A percentile compares a stretch with the other conserved stretches of the same genome.
Evolutionary conservation across 2,888 invertebrate genomes (phyloP).

Genomic region (Sipha maydis): DNA sequence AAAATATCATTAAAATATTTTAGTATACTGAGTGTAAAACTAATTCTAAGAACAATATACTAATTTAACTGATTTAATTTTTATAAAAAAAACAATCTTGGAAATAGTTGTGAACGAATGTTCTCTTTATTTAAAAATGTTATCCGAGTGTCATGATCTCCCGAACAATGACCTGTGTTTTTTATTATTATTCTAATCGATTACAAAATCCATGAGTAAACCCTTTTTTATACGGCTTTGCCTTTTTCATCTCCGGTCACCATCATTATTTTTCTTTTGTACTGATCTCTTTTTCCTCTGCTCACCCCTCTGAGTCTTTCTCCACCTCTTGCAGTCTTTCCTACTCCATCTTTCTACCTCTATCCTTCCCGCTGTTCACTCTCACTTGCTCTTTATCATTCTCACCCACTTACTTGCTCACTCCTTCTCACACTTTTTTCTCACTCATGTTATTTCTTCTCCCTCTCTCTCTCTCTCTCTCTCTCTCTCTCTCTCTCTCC

Average conservation of each 20-base stretch:
- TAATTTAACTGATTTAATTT: background rate
- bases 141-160: constrained; percentile 30
- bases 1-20: too few relatives aligned
- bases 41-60: background rate
- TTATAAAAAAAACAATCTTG: background rate
- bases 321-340: background rate
- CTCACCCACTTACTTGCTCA: background rate
- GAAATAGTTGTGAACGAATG: background rate
- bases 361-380: background rate
- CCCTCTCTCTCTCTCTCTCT: background rate
- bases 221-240: constrained; percentile 53
- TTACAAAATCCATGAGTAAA: constrained; percentile 44
- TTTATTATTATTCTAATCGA: constrained; percentile 55
- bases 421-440: too few relatives aligned
- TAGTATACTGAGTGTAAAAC: too few relatives aligned
- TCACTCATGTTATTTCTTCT: background rate
- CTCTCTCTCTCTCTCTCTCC: too few relatives aligned
- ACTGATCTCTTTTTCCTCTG: constrained; percentile 37
- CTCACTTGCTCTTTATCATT: background rate
- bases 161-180: constrained; percentile 39
- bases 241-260: constrained; percentile 58
- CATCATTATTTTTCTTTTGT: constrained; percentile 55
- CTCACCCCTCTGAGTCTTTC: background rate
- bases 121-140: constrained; percentile 9
- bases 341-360: background rate